Evolutionary conservation across 2,113 vertebrate genomes (phyloP), one percentile per base, ranked within the genome.

Genomic region (Gobiocypris rarus): DNA sequence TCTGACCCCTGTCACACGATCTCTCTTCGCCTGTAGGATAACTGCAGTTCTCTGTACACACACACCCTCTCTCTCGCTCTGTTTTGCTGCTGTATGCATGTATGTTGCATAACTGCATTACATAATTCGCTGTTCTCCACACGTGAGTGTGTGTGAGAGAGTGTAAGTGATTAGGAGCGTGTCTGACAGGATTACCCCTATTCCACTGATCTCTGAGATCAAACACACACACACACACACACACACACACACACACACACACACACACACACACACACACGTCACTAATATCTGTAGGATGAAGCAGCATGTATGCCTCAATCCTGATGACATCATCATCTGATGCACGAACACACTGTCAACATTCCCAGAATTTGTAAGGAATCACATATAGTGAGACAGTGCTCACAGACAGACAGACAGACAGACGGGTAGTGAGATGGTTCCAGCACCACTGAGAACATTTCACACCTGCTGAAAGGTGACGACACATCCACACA

Each of bases 391-490:
- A 22, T 3, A 54, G 6, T 54, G 52, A 54, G 59, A 63, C 9
- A n/a, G 54, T 10, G 22, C 54, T n/a, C n/a, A n/a, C n/a, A n/a
- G n/a, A n/a, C n/a, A n/a, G 54, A 79, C 34, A 69, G 85, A 86
- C 15, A 34, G 87, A 75, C 85, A 85, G 58, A 77, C 71, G 77
- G 81, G 50, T 82, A 31, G 69, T 82, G 89, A 91, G 89, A 86
- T 85, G 91, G 92, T 93, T 89, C 88, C 93, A 90, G 91, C 92
- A 92, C 88, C 87, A 84, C 88, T 84, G 87, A 89, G 85, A 76
- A 89, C 88, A 87, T 91, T 94, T 93, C 90, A 89, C 92, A 86
- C 92, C 90, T 89, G 84, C 90, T 92, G 90, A 92, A 89, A 92
- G 91, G 92, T 93, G 93, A 91, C 89, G 89, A 67, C 79, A 82